Percentiles rank a stretch among this genome's conserved stretches.
Conservation (phyloP, 2,797 vertebrate species). For the Poecilia wingei region DNA sequence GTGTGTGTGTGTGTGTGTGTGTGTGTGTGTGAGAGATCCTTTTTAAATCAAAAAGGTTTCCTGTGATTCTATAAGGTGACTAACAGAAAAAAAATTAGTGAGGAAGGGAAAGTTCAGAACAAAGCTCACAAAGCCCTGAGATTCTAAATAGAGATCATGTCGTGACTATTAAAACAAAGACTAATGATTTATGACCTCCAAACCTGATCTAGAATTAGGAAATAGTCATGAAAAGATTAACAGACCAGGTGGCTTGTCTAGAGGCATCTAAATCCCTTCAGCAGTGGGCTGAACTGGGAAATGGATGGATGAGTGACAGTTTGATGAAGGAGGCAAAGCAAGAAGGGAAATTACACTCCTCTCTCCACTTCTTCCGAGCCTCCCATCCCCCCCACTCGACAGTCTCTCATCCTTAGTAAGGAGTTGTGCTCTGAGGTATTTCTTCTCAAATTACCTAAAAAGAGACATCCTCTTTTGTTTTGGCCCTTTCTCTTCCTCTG, state of each 20-base stretch:
- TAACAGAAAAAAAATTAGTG: not conserved
- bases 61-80: not conserved
- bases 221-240: conserved; percentile 41
- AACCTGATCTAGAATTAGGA: conserved; percentile 7
- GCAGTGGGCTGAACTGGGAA: conserved; percentile 39
- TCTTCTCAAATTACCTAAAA: conserved; percentile 82
- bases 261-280: conserved; percentile 51
- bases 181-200: not conserved
- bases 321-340: conserved; percentile 77
- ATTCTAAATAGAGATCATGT: not conserved
- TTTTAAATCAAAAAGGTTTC: conserved; percentile 12
- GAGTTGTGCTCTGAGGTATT: conserved; percentile 70
- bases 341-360: conserved; percentile 77
- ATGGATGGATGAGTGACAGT: conserved; percentile 76
- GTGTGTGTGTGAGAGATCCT: no score
- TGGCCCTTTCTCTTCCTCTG: conserved; percentile 71
- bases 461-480: conserved; percentile 80
- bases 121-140: conserved; percentile 11
- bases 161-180: conserved; percentile 11
- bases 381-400: conserved; percentile 24
- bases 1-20: not conserved
- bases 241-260: conserved; percentile 53
- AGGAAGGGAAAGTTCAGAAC: not conserved
- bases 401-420: conserved; percentile 79
- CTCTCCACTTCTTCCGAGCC: conserved; percentile 47